These are phyloP conservation scores for Catocala sponsa DNA, from an alignment of 2,888 invertebrate species.

Conservation along the genomic window DNA sequence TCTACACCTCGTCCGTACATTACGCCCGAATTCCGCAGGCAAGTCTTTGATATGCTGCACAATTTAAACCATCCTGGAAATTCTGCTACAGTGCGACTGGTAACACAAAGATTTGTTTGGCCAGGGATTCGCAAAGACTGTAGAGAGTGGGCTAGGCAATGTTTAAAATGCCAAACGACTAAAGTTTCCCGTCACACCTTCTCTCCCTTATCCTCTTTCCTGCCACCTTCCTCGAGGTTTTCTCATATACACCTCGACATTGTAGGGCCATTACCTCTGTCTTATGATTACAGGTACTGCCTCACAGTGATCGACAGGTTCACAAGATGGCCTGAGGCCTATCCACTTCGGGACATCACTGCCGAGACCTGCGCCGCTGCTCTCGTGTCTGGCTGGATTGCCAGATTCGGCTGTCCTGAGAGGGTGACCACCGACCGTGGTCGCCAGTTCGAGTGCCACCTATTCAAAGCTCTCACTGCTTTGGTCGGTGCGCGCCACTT, in stretches of 20 bases:
- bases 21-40: background rate
- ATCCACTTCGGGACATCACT: conserved; percentile 40
- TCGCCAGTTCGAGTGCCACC: conserved; percentile 2
- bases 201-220: background rate
- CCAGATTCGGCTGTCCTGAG: background rate
- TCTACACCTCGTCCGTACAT: conserved; percentile 1
- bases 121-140: background rate
- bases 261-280: conserved; percentile 22
- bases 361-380: conserved; percentile 34
- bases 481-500: background rate
- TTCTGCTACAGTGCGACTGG: conserved; percentile 1
- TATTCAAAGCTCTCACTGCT: background rate
- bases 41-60: background rate
- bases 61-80: background rate
- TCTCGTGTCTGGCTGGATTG: too few species aligned
- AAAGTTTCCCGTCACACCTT: background rate
- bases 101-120: background rate
- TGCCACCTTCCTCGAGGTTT: conserved; percentile 1
- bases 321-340: conserved; percentile 48
- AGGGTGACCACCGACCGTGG: conserved; percentile 1
- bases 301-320: conserved; percentile 26
- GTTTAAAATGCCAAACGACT: background rate
- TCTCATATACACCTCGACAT: conserved; percentile 26
- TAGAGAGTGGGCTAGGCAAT: background rate
- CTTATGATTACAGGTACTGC: conserved; percentile 22